Base-by-base conservation (phyloP, 2,797 vertebrate genomes). In the Lophotriccus pileatus region DNA sequence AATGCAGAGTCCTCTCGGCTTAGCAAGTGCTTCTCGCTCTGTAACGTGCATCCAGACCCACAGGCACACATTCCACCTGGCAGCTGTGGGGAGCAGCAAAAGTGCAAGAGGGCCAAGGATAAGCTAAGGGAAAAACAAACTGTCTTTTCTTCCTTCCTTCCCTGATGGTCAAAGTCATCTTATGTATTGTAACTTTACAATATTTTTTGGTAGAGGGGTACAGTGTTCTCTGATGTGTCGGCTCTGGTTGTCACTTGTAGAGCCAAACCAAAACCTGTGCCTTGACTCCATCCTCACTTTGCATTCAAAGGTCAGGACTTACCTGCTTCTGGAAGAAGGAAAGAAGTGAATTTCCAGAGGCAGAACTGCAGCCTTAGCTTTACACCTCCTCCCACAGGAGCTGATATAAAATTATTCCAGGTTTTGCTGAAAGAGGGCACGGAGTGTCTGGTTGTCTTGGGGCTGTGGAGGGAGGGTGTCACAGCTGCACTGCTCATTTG, bases 351-450 rank as follows among this genome's bases (percentile, higher is more conserved):
- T 7, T 32, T 90, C n/a, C 41, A 84, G 60, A 76, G 53, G 46
- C 53, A 90, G 85, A 94, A n/a, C 34, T 64, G 90, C 70, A 82
- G 81, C 17, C 37, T 85, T 84, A 64, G 44, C 67, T 93, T 93
- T 73, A 87, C 47, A 27, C 9, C 37, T 92, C n/a, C 60, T 93
- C 92, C 75, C 77, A 50, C 12, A 49, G 73, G 76, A 93, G 39
- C 3, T 2, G 2, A 56, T 32, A 52, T 9, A 59, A 87, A 87
- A 93, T 84, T 52, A 72, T 86, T 87, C 55, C 73, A 72, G 59
- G 19, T 67, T 67, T 78, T 94, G 55, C 24, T 9, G 3, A 93
- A 89, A 91, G 39, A 74, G 83, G 72, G 49, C 80, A 89, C 7
- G 37, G 81, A 68, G 52, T 0, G 11, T 46, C 46, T 50, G 74